phyloP scores from a whole-genome alignment of 2,888 invertebrate genomes.

The Thereva unica region DNA sequence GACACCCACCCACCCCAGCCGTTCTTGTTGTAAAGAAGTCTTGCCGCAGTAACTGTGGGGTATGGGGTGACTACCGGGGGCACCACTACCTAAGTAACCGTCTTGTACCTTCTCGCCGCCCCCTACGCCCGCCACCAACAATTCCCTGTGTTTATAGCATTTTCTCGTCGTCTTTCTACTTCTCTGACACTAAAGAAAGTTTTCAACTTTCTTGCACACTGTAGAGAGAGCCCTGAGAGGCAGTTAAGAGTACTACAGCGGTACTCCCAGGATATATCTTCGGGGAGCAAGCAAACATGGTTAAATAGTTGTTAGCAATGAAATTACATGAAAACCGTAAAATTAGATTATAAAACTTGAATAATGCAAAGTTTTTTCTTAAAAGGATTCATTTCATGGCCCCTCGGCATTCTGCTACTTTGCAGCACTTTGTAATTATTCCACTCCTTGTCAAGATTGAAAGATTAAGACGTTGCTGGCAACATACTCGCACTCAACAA shows the following conservation, averaged over 20 bases:
- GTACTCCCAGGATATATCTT: constrained; percentile 27
- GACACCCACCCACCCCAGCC: too few species aligned
- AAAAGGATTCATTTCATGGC: constrained; percentile 15
- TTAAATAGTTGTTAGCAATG: constrained; percentile 40
- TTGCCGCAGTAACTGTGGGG: too few species aligned
- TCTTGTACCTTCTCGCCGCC: too few species aligned
- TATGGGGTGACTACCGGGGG: too few species aligned
- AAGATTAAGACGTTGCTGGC: not conserved
- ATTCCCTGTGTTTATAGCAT: constrained; percentile 3
- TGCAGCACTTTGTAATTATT: constrained; percentile 6
- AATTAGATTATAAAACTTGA: constrained; percentile 42
- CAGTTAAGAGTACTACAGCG: constrained; percentile 27
- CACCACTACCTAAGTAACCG: too few species aligned
- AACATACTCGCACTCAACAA: too few species aligned
- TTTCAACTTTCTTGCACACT: constrained; percentile 33
- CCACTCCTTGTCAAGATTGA: not conserved
- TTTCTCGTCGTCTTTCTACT: too few species aligned
- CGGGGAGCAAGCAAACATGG: constrained; percentile 15
- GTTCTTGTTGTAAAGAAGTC: too few species aligned
- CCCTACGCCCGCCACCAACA: too few species aligned
- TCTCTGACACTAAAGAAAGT: constrained; percentile 3
- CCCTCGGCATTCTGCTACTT: constrained; percentile 6
- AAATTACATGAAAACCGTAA: constrained; percentile 39
- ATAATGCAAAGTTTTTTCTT: constrained; percentile 32
- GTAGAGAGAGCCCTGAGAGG: constrained; percentile 26